Base-by-base conservation (phyloP, 2,888 invertebrate species). In the Phengaris arion region DNA sequence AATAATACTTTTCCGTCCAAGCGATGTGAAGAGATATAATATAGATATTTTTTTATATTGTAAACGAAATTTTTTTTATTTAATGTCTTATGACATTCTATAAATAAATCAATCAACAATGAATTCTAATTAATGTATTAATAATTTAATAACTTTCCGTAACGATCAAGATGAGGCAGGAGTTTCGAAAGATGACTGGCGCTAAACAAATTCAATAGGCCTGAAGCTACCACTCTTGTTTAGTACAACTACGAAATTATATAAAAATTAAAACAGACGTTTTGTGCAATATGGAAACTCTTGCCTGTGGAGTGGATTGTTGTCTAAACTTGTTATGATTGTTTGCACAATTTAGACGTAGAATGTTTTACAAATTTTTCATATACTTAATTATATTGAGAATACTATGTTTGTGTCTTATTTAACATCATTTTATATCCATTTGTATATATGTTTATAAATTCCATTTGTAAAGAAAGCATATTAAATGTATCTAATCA, bases 341-440 rank as follows among this genome's bases (percentile, higher is more conserved):
- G 74, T 77, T 77, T 76, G 78, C 78, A 78, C 78, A 78, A 77
- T 76, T 77, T 76, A 64, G 74, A 74, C 51, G 6, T 75, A 74
- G 74, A 75, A 74, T 76, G 73, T 78, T 76, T 77, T 77, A 76
- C 75, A 74, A 74, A 74, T 77, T 77, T 77, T 77, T 77, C 76
- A 78, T 78, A 77, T 76, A 78, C 76, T 77, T 78, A 76, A 78
- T 77, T 78, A 78, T 77, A 78, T 76, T 76, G 75, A 73, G 76
- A 76, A 78, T 76, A 74, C 54, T 52, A 73, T 22, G 48, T n/a
- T 72, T 46, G 7, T 68, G 12, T 76, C 74, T 75, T 75, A 69
- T 75, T 77, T 74, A 22, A 54, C 13, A 6, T 52, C 46, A 22
- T 3, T 22, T 68, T 8, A 10, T 48, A 35, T 1, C 48, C 48